A percentile compares a stretch with the other conserved stretches of the same genome.
Conservation (phyloP, 2,113 vertebrate species). For the Pluvianellus socialis region DNA sequence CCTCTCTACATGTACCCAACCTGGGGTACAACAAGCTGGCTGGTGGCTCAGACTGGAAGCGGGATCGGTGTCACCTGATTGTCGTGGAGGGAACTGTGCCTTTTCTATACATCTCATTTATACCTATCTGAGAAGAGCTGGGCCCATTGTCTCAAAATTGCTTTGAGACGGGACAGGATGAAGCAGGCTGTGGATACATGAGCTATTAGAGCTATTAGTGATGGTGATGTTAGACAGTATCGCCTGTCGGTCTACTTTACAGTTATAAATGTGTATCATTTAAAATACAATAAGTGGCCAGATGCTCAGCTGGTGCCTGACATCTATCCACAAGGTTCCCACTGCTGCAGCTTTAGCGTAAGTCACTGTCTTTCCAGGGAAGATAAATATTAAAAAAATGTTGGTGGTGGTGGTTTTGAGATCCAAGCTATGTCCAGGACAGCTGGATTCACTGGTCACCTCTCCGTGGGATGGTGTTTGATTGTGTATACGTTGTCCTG, state of each 20-base stretch:
- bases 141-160: constrained; percentile 40
- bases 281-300: constrained; percentile 50
- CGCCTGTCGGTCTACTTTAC: constrained; percentile 47
- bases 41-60: neutral
- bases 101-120: constrained; percentile 16
- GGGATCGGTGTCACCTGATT: neutral
- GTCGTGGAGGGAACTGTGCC: neutral
- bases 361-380: constrained; percentile 21
- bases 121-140: constrained; percentile 15
- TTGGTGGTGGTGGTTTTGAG: neutral
- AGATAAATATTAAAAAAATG: neutral
- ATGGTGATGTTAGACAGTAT: constrained; percentile 53
- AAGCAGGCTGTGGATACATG: constrained; percentile 34
- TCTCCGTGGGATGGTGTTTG: neutral
- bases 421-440: neutral
- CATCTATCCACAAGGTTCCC: neutral
- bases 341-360: neutral
- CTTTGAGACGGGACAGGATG: constrained; percentile 16
- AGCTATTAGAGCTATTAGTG: constrained; percentile 55
- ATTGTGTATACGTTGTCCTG: neutral
- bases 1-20: neutral
- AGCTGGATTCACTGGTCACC: neutral
- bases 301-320: constrained; percentile 37
- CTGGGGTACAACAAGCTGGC: too few species aligned
- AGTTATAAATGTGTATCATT: constrained; percentile 66